These are phyloP conservation scores for Odontophorus gujanensis DNA, from an alignment of 2,113 vertebrate genomes.

Conservation along the genomic window DNA sequence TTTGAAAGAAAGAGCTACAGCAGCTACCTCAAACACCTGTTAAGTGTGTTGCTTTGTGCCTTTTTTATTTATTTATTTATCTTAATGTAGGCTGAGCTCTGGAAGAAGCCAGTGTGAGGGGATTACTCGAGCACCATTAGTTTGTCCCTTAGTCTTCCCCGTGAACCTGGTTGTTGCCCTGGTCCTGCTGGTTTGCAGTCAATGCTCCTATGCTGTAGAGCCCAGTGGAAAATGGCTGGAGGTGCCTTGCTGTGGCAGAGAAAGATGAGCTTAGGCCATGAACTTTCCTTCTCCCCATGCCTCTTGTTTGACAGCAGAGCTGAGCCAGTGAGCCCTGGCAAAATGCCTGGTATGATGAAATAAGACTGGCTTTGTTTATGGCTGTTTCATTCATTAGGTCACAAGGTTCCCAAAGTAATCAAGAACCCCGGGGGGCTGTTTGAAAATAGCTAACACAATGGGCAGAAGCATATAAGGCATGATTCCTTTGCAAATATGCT, in stretches of 20 bases:
- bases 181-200: accelerated
- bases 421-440: not conserved
- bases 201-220: not conserved
- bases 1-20: not conserved
- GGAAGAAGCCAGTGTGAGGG: not conserved
- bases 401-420: not conserved
- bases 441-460: not conserved
- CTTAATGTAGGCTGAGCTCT: not conserved
- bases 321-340: not conserved
- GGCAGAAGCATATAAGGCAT: not conserved
- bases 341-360: not conserved
- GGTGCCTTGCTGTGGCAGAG: accelerated
- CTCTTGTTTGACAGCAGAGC: not conserved
- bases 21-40: not conserved
- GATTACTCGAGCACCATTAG: not conserved
- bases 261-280: not conserved
- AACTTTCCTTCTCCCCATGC: not conserved
- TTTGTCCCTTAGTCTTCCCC: not conserved
- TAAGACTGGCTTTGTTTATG: not conserved
- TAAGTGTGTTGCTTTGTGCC: not conserved
- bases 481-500: not conserved
- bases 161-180: not conserved
- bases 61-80: no score
- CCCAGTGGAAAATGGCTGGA: not conserved
- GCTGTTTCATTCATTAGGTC: not conserved